Evolutionary conservation across 2,797 vertebrate species (phyloP), one percentile per base, ranked within the genome.

Genomic region (Alca torda): DNA sequence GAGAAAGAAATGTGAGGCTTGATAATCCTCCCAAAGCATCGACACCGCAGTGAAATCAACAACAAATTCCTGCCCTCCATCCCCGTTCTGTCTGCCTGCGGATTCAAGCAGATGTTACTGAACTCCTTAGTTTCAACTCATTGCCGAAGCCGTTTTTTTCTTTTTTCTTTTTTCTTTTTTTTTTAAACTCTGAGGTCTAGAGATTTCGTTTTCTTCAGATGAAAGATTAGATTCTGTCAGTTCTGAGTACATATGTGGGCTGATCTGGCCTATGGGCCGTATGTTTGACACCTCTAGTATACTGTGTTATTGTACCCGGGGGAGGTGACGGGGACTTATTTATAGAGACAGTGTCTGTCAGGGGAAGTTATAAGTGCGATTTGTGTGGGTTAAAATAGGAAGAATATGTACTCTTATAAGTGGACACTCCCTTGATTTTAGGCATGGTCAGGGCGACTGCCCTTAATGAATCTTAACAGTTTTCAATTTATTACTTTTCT

Each of bases 291-390:
- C 96, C 95, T 96, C 96, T 95, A 89, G 94, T 95, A 93, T 97
- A 96, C 93, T 96, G 96, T 95, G 96, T 96, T 96, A 96, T 95
- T 96, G 94, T 96, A 96, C 94, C 94, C 92, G 95, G 94, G 87
- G 96, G 96, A 97, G 95, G 96, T 96, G 96, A 95, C 3, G 9
- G 93, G 75, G 90, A 95, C 89, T 96, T 97, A 97, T 97, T 96
- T 97, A 95, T 95, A 96, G 96, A 97, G 96, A 92, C 95, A 93
- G 94, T 97, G 96, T 96, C 96, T 97, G 96, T 95, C 96, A 97
- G 84, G 86, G 95, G 93, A 96, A 96, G 90, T 95, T 94, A 35
- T 78, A 96, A 95, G 93, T 90, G 90, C 0, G 25, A 96, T 95
- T 77, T 89, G 61, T 72, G 86, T 94, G 92, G 83, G 94, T 91